phyloP scores from a whole-genome alignment of 2,888 invertebrate genomes.

The Melanophora roralis region DNA sequence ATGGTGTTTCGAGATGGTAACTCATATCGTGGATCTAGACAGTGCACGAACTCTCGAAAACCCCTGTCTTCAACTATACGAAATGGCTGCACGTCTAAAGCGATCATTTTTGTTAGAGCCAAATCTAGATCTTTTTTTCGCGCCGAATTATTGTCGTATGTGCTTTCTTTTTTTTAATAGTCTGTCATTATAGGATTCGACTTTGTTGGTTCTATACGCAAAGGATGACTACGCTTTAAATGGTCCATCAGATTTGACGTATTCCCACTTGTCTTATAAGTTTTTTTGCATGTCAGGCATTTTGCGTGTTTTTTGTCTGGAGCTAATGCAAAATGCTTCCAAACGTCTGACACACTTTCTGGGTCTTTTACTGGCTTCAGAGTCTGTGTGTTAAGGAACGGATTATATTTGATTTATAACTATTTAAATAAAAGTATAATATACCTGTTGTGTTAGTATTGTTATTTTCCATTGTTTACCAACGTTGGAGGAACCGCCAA shows the following conservation, averaged over 20 bases:
- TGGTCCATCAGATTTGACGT: background rate
- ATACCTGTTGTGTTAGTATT: no score
- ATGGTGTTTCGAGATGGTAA: constrained; percentile 66
- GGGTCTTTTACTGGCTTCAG: no score
- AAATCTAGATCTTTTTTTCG: constrained; percentile 26
- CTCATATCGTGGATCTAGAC: constrained; percentile 66
- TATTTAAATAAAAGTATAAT: no score
- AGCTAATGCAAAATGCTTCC: no score
- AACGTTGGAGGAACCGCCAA: no score
- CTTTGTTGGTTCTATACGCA: background rate
- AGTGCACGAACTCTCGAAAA: constrained; percentile 66
- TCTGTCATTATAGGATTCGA: background rate
- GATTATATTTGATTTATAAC: no score
- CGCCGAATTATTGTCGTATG: constrained; percentile 15
- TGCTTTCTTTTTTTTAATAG: no score
- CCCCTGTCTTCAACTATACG: constrained; percentile 68
- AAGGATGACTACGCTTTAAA: background rate
- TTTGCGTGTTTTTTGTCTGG: no score
- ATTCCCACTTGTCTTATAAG: background rate
- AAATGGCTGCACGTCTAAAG: constrained; percentile 68
- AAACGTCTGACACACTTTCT: no score
- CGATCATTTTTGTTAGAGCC: constrained; percentile 65
- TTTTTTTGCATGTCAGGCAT: background rate
- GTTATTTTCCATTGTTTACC: no score
- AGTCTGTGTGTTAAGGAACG: no score